Evolutionary conservation across 1,140 invertebrate species (phyloP).

Genomic region (Orussus abietinus): DNA sequence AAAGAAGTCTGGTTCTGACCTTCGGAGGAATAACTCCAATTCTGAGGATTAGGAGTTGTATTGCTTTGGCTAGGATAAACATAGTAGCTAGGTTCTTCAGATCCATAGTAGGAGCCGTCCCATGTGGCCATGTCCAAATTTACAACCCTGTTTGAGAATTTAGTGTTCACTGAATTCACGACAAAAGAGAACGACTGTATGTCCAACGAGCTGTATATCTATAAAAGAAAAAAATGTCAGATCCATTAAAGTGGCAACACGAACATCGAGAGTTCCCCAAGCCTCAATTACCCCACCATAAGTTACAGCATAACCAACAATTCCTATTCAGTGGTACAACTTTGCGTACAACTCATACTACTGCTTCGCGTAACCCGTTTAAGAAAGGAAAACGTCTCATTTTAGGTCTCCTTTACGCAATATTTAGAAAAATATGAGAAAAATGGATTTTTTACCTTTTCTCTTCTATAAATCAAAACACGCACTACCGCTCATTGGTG

Average conservation of each 20-base stretch:
- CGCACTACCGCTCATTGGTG: too few relatives aligned
- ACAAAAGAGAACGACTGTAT: not conserved
- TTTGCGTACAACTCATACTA: not conserved
- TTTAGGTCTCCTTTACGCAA: not conserved
- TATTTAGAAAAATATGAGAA: not conserved
- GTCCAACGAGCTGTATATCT: not conserved
- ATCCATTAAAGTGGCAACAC: not conserved
- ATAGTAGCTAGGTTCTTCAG: slow-evolving; percentile 37
- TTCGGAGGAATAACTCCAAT: slow-evolving; percentile 29
- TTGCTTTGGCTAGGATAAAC: slow-evolving; percentile 25
- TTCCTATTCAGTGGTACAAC: not conserved
- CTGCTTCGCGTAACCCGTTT: not conserved
- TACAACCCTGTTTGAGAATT: not conserved
- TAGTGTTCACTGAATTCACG: not conserved
- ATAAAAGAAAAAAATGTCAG: not conserved
- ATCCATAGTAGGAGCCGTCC: slow-evolving; percentile 43
- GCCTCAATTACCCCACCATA: not conserved
- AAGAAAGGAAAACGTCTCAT: too few relatives aligned
- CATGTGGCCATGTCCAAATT: slow-evolving; percentile 49
- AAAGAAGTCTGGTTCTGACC: slow-evolving; percentile 17
- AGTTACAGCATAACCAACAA: not conserved
- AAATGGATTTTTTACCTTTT: slow-evolving; percentile 1
- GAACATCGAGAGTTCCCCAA: not conserved
- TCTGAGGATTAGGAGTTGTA: slow-evolving; percentile 14
- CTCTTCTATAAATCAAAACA: not conserved